These are phyloP conservation scores for Petrocephalus microphthalmus DNA, from an alignment of 2,113 vertebrate genomes.

Conservation along the genomic window DNA sequence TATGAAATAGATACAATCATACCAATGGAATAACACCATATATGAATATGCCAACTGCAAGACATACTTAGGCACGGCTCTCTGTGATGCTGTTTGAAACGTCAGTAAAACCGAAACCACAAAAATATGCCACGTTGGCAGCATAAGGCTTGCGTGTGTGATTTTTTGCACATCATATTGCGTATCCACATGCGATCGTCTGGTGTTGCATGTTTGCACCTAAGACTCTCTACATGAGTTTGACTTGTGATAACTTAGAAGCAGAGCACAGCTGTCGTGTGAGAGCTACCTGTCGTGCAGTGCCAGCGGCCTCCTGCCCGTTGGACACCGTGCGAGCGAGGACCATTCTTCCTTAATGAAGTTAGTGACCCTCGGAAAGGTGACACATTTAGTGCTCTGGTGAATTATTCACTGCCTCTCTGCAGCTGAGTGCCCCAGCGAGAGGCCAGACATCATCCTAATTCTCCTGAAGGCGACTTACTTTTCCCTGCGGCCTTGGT, in stretches of 20 bases:
- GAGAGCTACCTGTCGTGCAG: neutral
- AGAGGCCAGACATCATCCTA: conserved; percentile 50
- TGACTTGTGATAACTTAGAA: conserved; percentile 37
- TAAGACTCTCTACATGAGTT: neutral
- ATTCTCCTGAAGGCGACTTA: conserved; percentile 49
- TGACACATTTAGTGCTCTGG: conserved; percentile 66
- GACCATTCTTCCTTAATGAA: conserved; percentile 68
- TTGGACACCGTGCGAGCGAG: conserved; percentile 51
- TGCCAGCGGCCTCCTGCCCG: conserved; percentile 38
- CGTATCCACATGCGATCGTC: neutral
- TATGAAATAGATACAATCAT: conserved; percentile 4
- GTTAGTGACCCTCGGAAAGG: conserved; percentile 72
- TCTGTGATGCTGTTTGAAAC: conserved; percentile 42
- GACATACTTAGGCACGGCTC: conserved; percentile 61
- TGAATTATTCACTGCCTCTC: conserved; percentile 66
- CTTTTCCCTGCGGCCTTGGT: conserved; percentile 44
- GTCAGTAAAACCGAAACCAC: neutral
- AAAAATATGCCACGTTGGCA: neutral
- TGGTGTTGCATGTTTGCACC: conserved; percentile 24
- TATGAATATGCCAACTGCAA: conserved; percentile 55
- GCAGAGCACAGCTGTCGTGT: conserved; percentile 47
- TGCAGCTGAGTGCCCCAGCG: conserved; percentile 55
- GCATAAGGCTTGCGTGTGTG: neutral
- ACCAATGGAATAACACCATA: conserved; percentile 27
- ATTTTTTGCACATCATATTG: neutral